A percentile compares a stretch with the other conserved stretches of the same genome.
Conservation (phyloP, 2,888 invertebrate genomes). For the Hylaea fasciaria region DNA sequence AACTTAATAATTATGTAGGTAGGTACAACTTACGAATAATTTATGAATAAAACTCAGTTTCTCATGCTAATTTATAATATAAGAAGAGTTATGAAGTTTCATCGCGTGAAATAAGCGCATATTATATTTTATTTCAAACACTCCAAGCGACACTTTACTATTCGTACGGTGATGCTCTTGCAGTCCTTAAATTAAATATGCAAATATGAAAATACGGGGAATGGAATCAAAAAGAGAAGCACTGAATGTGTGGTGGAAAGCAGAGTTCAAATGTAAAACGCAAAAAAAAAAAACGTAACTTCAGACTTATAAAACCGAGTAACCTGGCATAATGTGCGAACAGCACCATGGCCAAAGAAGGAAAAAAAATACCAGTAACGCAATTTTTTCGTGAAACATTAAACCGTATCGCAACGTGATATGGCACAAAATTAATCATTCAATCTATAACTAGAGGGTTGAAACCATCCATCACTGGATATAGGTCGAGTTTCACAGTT, state of each 20-base stretch:
- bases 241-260: slow-evolving; percentile 17
- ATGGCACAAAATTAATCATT: slow-evolving; percentile 46
- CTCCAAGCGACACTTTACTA: slow-evolving; percentile 1
- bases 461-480: slow-evolving; percentile 68
- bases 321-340: too few species aligned
- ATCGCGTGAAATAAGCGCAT: not conserved
- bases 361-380: too few species aligned
- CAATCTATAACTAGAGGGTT: slow-evolving; percentile 55
- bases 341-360: too few species aligned
- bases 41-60: too few species aligned
- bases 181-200: slow-evolving; percentile 13
- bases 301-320: slow-evolving; percentile 11
- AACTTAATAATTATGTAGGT: too few species aligned
- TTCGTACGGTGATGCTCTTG: slow-evolving; percentile 7
- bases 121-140: not conserved
- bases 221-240: slow-evolving; percentile 18
- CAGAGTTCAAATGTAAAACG: not conserved
- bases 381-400: slow-evolving; percentile 20
- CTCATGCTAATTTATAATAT: too few species aligned
- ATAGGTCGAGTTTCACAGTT: slow-evolving; percentile 65
- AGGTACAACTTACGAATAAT: too few species aligned
- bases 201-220: slow-evolving; percentile 14
- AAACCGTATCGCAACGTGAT: slow-evolving; percentile 35
- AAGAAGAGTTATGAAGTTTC: too few species aligned
- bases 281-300: slow-evolving; percentile 7